These are phyloP conservation scores for Falco punctatus DNA, from an alignment of 2,113 vertebrate species.

Conservation along the genomic window DNA sequence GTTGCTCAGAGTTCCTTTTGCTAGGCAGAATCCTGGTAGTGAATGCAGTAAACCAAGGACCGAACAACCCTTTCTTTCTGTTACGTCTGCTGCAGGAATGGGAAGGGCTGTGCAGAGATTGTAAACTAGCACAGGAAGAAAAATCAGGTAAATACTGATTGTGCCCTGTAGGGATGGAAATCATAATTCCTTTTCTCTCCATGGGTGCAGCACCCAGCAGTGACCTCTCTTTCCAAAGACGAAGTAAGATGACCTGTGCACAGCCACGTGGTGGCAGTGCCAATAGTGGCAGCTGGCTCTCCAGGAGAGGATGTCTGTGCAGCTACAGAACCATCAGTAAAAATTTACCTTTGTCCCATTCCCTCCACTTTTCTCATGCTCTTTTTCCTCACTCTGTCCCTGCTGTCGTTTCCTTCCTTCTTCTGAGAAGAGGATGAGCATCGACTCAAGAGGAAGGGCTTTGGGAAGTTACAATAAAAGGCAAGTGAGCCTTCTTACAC, in stretches of 20 bases:
- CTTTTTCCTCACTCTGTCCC: background rate
- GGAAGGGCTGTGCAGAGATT: background rate
- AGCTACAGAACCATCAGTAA: background rate
- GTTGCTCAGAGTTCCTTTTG: background rate
- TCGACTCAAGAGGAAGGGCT: background rate
- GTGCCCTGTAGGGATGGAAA: background rate
- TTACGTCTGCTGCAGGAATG: background rate
- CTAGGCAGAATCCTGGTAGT: background rate
- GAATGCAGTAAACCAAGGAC: rapidly evolving
- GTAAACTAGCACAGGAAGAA: background rate
- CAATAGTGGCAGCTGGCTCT: background rate
- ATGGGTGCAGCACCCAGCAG: rapidly evolving
- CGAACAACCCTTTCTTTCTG: background rate
- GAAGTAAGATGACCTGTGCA: background rate
- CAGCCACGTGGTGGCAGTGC: background rate
- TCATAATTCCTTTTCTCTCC: background rate
- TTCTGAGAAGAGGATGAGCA: background rate
- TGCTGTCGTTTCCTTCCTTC: background rate
- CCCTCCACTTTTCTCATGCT: background rate
- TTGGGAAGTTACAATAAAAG: background rate
- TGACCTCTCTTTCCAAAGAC: background rate
- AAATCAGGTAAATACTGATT: background rate
- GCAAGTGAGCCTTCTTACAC: rapidly evolving
- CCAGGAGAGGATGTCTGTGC: too few species aligned
- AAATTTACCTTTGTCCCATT: background rate